These are phyloP conservation scores for Hartigia nigra DNA, from an alignment of 2,888 invertebrate species.

Conservation along the genomic window DNA sequence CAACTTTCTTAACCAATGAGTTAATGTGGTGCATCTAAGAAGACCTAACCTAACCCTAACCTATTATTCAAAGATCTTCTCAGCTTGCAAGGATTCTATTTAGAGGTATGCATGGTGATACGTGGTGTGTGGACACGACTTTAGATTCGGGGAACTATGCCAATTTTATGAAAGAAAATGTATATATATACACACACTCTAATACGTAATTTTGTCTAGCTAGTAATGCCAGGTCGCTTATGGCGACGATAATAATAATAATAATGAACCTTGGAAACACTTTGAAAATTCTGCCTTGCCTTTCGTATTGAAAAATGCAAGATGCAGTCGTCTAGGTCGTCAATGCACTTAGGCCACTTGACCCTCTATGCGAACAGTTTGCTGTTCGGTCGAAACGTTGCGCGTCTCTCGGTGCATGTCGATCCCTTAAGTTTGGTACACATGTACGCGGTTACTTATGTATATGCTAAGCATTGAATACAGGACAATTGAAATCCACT, in stretches of 20 bases:
- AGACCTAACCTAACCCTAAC: background rate
- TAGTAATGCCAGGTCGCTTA: background rate
- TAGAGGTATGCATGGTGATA: background rate
- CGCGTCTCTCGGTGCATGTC: no score
- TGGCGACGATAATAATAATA: background rate
- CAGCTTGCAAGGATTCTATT: background rate
- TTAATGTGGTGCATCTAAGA: background rate
- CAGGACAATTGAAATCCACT: background rate
- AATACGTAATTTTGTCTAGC: background rate
- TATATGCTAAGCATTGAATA: background rate
- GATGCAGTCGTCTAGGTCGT: background rate
- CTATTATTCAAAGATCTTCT: background rate
- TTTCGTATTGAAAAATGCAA: background rate
- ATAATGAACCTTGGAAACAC: background rate
- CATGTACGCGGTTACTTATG: constrained; percentile 15
- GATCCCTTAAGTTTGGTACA: background rate
- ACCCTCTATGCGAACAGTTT: background rate
- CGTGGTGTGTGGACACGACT: background rate
- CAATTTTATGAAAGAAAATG: background rate
- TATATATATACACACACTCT: background rate
- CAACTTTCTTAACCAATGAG: background rate
- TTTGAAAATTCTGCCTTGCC: background rate
- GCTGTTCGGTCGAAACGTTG: background rate
- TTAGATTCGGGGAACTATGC: background rate
- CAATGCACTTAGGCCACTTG: constrained; percentile 5